Percentiles rank a stretch among this genome's conserved stretches.
Conservation (phyloP, 2,888 invertebrate species). For the Chesias legatella region DNA sequence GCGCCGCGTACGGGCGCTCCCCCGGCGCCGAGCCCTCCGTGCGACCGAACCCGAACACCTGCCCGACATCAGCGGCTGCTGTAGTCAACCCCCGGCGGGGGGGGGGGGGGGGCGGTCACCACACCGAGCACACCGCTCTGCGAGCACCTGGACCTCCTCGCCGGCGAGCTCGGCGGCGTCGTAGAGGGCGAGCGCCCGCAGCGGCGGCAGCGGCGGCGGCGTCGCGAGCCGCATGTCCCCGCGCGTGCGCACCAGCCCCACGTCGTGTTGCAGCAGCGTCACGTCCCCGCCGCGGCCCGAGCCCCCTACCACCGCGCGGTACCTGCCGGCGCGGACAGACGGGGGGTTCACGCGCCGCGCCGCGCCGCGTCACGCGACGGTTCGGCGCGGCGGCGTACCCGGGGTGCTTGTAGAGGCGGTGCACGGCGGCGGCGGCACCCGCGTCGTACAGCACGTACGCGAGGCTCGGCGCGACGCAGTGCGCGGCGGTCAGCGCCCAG, state of each 20-base stretch:
- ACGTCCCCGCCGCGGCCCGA: constrained; percentile 57
- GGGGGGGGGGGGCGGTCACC: no score
- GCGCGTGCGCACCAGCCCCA: constrained; percentile 61
- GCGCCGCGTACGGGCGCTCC: constrained; percentile 52
- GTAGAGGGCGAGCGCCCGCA: constrained; percentile 33
- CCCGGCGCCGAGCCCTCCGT: constrained; percentile 46
- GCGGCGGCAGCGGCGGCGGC: constrained; percentile 25
- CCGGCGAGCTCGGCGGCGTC: constrained; percentile 34
- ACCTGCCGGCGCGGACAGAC: constrained; percentile 35
- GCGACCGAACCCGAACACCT: constrained; percentile 64
- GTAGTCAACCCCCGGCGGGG: no score
- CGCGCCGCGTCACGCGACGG: not conserved
- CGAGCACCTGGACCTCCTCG: constrained; percentile 43
- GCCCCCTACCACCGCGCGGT: constrained; percentile 49
- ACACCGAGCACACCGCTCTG: no score
- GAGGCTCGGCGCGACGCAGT: constrained; percentile 52
- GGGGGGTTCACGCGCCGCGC: not conserved
- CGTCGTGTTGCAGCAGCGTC: constrained; percentile 60
- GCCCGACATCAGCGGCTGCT: not conserved
- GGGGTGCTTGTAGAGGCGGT: constrained; percentile 57
- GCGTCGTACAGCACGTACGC: constrained; percentile 59
- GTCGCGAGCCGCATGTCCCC: constrained; percentile 39
- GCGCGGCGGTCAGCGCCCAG: constrained; percentile 69
- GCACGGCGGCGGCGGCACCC: constrained; percentile 41
- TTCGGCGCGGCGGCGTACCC: constrained; percentile 28